These are phyloP conservation scores for Digitonthophagus gazella DNA, from an alignment of 2,888 invertebrate genomes.

Conservation along the genomic window DNA sequence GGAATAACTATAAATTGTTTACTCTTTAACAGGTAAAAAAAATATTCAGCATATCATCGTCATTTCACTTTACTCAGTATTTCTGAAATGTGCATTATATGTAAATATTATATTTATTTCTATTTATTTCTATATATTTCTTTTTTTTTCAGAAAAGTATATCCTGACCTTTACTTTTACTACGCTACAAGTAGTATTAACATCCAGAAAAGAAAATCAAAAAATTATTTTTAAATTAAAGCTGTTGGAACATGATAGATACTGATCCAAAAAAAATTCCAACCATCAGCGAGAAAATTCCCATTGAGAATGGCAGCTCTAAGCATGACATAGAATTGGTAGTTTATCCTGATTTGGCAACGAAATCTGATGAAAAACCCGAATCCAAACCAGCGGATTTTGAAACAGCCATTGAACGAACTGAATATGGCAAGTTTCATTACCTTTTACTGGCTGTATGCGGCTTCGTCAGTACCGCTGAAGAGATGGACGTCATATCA, in stretches of 20 bases:
- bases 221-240: constrained; percentile 35
- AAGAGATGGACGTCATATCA: constrained; percentile 94
- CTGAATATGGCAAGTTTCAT: constrained; percentile 88
- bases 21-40: not conserved
- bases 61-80: no score
- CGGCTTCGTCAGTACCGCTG: constrained; percentile 91
- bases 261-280: constrained; percentile 68
- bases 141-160: constrained; percentile 5
- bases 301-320: constrained; percentile 54
- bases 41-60: not conserved
- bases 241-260: constrained; percentile 83
- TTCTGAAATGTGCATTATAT: no score
- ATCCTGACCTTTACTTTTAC: constrained; percentile 2
- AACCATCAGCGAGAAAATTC: constrained; percentile 56
- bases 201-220: not conserved
- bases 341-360: constrained; percentile 23
- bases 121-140: not conserved
- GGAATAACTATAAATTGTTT: not conserved
- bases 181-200: not conserved
- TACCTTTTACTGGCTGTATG: constrained; percentile 85
- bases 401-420: constrained; percentile 82
- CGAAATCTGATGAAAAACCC: constrained; percentile 32
- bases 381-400: constrained; percentile 75
- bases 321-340: constrained; percentile 55
- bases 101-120: not conserved